Conservation (phyloP, 2,113 vertebrate genomes). For the Oreocharis arfaki region DNA sequence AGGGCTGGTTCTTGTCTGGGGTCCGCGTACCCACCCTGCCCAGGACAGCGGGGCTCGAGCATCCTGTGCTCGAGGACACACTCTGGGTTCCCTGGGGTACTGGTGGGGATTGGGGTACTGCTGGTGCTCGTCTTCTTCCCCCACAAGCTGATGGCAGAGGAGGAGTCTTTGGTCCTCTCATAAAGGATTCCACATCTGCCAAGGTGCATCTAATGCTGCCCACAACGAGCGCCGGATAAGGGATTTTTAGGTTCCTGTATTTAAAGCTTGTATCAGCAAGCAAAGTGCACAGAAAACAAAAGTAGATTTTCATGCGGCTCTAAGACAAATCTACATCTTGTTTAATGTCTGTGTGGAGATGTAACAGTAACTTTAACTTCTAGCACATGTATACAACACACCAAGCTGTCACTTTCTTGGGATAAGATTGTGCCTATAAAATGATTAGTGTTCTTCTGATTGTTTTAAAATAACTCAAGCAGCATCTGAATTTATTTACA, state of each 20-base stretch:
- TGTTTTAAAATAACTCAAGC: constrained; percentile 84
- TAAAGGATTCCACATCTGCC: neutral
- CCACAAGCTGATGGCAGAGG: neutral
- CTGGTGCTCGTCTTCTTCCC: neutral
- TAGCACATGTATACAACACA: neutral
- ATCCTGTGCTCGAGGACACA: accelerated
- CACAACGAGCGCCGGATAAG: neutral
- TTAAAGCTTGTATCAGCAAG: neutral
- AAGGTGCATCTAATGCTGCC: neutral
- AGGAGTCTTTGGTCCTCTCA: neutral
- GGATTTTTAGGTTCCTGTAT: neutral
- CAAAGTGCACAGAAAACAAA: neutral
- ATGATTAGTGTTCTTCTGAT: constrained; percentile 81
- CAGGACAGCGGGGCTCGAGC: neutral
- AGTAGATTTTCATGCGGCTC: neutral
- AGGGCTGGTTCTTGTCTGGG: neutral
- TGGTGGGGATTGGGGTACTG: accelerated
- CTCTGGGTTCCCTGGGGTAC: accelerated
- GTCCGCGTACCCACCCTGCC: neutral
- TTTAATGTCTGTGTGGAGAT: neutral
- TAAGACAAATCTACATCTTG: neutral
- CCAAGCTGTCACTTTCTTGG: constrained; percentile 70
- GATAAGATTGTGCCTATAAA: constrained; percentile 76
- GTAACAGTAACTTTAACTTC: neutral
- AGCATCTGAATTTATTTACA: constrained; percentile 85